A percentile compares a stretch with the other conserved stretches of the same genome.
Evolutionary conservation across 2,113 vertebrate genomes (phyloP).

Genomic region (Cheilinus undulatus): DNA sequence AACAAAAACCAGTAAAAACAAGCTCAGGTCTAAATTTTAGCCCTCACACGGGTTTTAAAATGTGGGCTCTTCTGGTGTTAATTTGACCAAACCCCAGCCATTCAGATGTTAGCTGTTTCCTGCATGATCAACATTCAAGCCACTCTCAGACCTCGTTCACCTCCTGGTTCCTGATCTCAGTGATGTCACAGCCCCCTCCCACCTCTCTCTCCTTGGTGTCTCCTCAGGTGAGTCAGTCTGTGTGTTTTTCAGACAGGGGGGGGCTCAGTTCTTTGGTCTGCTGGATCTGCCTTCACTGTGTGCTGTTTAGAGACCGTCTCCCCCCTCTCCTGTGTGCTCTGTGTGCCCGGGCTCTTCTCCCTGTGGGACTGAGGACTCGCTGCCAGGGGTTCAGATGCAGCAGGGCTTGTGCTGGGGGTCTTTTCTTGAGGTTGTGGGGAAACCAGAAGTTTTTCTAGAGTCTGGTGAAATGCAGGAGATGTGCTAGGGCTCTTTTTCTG

Average conservation of each 20-base stretch:
- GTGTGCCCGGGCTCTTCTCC: constrained; percentile 24
- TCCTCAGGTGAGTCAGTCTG: constrained; percentile 53
- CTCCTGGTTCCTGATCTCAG: constrained; percentile 21
- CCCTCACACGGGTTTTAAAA: background rate
- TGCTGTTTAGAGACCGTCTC: constrained; percentile 66
- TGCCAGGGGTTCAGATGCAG: constrained; percentile 10
- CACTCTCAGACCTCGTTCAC: constrained; percentile 5
- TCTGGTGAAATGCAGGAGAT: constrained; percentile 1
- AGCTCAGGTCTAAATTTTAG: background rate
- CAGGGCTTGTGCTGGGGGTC: constrained; percentile 25
- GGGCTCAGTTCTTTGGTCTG: constrained; percentile 84
- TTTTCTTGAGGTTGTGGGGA: constrained; percentile 42
- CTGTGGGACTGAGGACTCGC: constrained; percentile 21
- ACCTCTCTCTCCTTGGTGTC: constrained; percentile 11
- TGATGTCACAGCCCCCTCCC: constrained; percentile 30
- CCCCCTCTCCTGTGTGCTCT: constrained; percentile 59
- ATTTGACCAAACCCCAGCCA: background rate
- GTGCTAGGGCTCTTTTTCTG: constrained; percentile 36
- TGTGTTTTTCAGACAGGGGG: constrained; percentile 66
- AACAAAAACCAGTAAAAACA: background rate
- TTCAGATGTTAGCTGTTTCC: background rate
- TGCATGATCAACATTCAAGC: constrained; percentile 4
- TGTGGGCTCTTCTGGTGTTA: too few species aligned
- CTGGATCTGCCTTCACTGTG: constrained; percentile 70
- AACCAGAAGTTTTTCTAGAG: constrained; percentile 34